Conservation (phyloP, 2,888 invertebrate species). For the Ophraella communa region DNA sequence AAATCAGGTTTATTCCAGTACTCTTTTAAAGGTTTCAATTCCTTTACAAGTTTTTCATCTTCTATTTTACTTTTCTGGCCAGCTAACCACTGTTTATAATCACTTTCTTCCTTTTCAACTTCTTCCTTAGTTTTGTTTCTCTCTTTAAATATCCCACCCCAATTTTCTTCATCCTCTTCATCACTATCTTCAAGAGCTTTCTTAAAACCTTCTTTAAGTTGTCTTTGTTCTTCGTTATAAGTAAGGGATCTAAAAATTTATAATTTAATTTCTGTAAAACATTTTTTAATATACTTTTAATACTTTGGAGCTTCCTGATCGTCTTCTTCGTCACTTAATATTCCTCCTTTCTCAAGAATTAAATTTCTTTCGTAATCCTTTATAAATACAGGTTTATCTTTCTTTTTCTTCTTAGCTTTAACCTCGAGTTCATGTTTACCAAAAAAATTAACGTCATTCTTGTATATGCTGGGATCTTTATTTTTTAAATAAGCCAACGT, state of each 20-base stretch:
- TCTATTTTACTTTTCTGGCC: constrained; percentile 72
- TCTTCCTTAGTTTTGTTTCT: constrained; percentile 65
- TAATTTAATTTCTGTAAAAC: background rate
- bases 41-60: constrained; percentile 66
- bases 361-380: constrained; percentile 83
- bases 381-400: constrained; percentile 69
- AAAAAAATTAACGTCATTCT: constrained; percentile 77
- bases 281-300: background rate
- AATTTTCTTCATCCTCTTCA: constrained; percentile 63
- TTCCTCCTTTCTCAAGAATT: constrained; percentile 72
- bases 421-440: constrained; percentile 27
- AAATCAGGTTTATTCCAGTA: constrained; percentile 86
- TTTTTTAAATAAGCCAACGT: constrained; percentile 85
- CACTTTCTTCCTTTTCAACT: constrained; percentile 62
- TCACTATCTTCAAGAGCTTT: constrained; percentile 60
- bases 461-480: constrained; percentile 89
- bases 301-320: constrained; percentile 36
- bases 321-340: constrained; percentile 60
- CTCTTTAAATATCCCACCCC: constrained; percentile 65
- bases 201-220: constrained; percentile 70
- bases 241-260: constrained; percentile 59
- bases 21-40: constrained; percentile 77
- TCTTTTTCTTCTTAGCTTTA: constrained; percentile 55
- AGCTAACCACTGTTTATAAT: constrained; percentile 80
- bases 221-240: constrained; percentile 72